Evolutionary conservation across 2,888 invertebrate genomes (phyloP).

Genomic region (Andricus quercusramuli): DNA sequence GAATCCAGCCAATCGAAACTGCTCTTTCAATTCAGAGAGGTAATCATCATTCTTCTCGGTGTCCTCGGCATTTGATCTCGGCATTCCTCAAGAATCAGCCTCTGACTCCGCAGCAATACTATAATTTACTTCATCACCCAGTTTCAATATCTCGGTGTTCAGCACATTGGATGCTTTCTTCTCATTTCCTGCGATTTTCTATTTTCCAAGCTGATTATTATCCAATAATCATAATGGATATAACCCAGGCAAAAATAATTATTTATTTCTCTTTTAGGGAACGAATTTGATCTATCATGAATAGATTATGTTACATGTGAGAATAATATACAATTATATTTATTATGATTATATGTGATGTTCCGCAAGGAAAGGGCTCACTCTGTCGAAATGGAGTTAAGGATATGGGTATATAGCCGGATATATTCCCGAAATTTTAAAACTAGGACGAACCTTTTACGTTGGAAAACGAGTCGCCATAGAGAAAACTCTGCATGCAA

Average conservation of each 20-base stretch:
- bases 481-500: too few relatives aligned
- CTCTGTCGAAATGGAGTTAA: too few relatives aligned
- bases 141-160: slow-evolving; percentile 30
- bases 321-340: too few relatives aligned
- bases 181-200: neutral
- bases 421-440: too few relatives aligned
- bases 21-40: slow-evolving; percentile 25
- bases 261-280: neutral
- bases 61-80: slow-evolving; percentile 18
- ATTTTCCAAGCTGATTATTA: neutral
- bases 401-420: too few relatives aligned
- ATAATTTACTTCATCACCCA: slow-evolving; percentile 25
- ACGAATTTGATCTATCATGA: neutral
- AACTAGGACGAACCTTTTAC: too few relatives aligned
- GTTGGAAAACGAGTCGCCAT: too few relatives aligned
- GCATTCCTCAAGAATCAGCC: slow-evolving; percentile 27
- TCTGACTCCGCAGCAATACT: slow-evolving; percentile 1
- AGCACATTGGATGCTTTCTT: slow-evolving; percentile 19
- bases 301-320: too few relatives aligned
- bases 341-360: too few relatives aligned
- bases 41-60: slow-evolving; percentile 15
- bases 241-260: neutral
- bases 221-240: neutral
- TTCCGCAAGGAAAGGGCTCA: too few relatives aligned
- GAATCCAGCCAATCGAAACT: slow-evolving; percentile 25